Evolutionary conservation across 64 coral and sea anemone genomes (phyloP).

Genomic region (Dendronephthya gigantea): DNA sequence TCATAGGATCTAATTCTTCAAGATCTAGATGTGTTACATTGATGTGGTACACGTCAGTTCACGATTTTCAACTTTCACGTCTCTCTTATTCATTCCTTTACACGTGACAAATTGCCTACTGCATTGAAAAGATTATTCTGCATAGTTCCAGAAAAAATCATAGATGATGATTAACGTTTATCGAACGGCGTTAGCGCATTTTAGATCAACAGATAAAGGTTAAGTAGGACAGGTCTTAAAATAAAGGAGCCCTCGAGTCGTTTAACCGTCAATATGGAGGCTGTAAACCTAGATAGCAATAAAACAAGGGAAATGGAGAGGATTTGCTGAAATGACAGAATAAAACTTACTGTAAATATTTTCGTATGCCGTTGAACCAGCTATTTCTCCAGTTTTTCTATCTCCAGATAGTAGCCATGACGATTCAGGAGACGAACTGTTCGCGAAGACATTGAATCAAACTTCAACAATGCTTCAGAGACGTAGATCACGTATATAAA

Average conservation of each 20-base stretch:
- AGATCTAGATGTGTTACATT: too few species aligned
- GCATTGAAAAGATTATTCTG: neutral
- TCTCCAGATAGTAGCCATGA: conserved; percentile 8
- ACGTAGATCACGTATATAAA: neutral
- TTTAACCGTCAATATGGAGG: neutral
- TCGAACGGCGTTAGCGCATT: too few species aligned
- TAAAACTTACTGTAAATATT: neutral
- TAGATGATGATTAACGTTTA: too few species aligned
- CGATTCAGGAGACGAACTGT: neutral
- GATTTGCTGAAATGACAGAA: neutral
- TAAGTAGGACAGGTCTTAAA: too few species aligned
- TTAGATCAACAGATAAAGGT: too few species aligned
- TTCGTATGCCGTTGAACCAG: neutral
- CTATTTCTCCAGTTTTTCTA: neutral
- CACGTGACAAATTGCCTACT: neutral
- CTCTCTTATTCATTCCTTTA: neutral
- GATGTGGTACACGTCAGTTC: too few species aligned
- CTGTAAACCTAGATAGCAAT: neutral
- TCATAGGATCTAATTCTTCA: too few species aligned
- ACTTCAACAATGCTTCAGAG: neutral
- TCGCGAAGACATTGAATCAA: neutral
- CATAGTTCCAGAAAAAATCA: neutral
- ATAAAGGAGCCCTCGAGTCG: neutral
- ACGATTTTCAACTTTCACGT: too few species aligned
- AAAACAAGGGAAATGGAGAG: neutral